Conservation (phyloP, 2,888 invertebrate genomes). For the Shargacucullia verbasci region DNA sequence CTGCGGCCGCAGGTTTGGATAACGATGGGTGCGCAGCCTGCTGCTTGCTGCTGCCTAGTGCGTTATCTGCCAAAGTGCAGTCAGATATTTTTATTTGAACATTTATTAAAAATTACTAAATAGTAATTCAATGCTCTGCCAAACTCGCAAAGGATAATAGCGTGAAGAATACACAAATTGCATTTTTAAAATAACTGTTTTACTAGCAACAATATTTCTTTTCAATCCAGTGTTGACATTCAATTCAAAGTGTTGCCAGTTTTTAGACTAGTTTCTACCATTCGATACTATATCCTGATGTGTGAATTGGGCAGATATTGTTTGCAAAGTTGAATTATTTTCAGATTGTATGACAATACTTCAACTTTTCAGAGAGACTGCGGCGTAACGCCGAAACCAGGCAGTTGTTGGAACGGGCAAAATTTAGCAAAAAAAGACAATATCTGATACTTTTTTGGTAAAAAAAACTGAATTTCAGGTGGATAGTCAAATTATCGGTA, state of each 20-base stretch:
- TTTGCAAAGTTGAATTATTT: constrained; percentile 43
- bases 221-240: constrained; percentile 16
- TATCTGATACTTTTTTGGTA: no score
- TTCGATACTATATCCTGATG: constrained; percentile 53
- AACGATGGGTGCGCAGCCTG: constrained; percentile 53
- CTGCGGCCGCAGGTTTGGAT: constrained; percentile 49
- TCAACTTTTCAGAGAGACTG: constrained; percentile 51
- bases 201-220: constrained; percentile 22
- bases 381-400: constrained; percentile 32
- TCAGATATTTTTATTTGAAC: constrained; percentile 53
- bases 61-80: constrained; percentile 54
- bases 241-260: constrained; percentile 39
- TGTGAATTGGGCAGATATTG: constrained; percentile 60
- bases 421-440: no score
- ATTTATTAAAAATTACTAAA: constrained; percentile 34
- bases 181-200: constrained; percentile 10
- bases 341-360: constrained; percentile 34
- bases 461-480: no score
- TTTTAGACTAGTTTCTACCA: constrained; percentile 46
- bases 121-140: constrained; percentile 47
- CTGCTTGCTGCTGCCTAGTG: constrained; percentile 52
- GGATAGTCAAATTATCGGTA: no score
- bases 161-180: constrained; percentile 20
- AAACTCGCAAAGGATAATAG: constrained; percentile 48
- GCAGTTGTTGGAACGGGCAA: constrained; percentile 10